Conservation (phyloP, 2,888 invertebrate genomes). For the Cyrtodaria siliqua region DNA sequence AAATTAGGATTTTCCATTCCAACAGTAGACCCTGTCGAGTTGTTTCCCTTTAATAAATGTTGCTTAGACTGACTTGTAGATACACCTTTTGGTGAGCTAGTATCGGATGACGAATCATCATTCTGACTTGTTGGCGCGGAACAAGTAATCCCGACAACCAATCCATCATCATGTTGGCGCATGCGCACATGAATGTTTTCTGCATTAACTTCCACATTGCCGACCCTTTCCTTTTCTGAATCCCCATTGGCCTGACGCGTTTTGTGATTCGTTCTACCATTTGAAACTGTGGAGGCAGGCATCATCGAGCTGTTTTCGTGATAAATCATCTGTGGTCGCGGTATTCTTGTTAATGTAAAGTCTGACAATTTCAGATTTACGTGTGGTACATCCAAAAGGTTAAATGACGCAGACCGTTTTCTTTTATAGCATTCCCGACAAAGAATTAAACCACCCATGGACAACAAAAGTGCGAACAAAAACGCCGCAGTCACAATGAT, state of each 20-base stretch:
- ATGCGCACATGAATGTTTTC: conserved; percentile 69
- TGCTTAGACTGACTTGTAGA: conserved; percentile 25
- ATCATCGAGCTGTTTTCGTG: conserved; percentile 56
- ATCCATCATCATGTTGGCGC: conserved; percentile 66
- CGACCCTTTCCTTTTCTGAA: neutral
- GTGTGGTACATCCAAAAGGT: conserved; percentile 71
- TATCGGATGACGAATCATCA: conserved; percentile 13
- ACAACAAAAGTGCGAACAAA: conserved; percentile 68
- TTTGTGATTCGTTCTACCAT: neutral
- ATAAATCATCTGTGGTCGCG: conserved; percentile 71
- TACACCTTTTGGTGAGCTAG: conserved; percentile 29
- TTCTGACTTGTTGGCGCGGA: conserved; percentile 27
- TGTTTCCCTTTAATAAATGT: conserved; percentile 24
- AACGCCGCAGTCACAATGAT: conserved; percentile 74
- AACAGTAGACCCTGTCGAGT: neutral
- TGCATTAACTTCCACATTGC: conserved; percentile 21
- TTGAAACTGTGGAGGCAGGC: neutral
- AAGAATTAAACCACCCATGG: conserved; percentile 65
- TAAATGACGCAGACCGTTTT: conserved; percentile 73
- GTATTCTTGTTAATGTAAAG: conserved; percentile 76
- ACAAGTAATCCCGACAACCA: conserved; percentile 71
- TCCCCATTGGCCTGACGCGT: neutral
- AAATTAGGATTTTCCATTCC: conserved; percentile 50
- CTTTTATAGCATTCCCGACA: conserved; percentile 71
- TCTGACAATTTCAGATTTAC: conserved; percentile 73